Base-by-base conservation (phyloP, 2,888 invertebrate species). In the Dione juno region DNA sequence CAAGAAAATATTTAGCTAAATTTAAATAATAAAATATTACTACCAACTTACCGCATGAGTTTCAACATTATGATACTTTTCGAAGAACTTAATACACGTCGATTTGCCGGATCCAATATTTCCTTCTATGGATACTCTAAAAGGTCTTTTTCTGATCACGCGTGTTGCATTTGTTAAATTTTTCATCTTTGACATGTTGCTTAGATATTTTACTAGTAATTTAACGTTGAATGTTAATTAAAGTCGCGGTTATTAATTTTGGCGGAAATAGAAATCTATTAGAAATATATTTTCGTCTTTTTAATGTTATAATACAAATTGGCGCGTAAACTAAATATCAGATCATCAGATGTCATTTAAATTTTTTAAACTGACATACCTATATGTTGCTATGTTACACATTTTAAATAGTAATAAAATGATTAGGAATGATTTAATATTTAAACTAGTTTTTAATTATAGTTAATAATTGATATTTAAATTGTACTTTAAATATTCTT, bases 51-150 rank as follows among this genome's bases (percentile, higher is more conserved):
- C 93, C 69, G 90, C 82, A 77, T 93, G 93, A 74, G 92, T 90
- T 68, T 94, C 93, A 19, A 96, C 94, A 78, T 95, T 94, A 3
- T 93, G 86, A 80, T 94, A 94, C 80, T 95, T 94, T 70, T 95
- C 94, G 80, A 97, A 97, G 84, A 95, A 94, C 72, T 95, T 94
- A 54, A 97, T 88, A 79, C 97, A 96, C 0, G 96, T 96, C 1
- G 97, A 96, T 87, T 97, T 97, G 9, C 97, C 97, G 75, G 96
- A 95, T 14, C 97, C 97, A 76, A 97, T 96, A 80, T 97, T 97
- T 19, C 97, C 97, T 88, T 97, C 97, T 65, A 97, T 95, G 45
- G 95, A 95, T 0, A 97, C 95, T 59, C 95, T 95, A 80, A 95
- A 96, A 3, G 95, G 95, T 71, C 94, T 84, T 68, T 85, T 90